Percentiles rank a stretch among this genome's conserved stretches.
Evolutionary conservation across 2,797 vertebrate species (phyloP).

Genomic region (Triplophysa yarkandensis): DNA sequence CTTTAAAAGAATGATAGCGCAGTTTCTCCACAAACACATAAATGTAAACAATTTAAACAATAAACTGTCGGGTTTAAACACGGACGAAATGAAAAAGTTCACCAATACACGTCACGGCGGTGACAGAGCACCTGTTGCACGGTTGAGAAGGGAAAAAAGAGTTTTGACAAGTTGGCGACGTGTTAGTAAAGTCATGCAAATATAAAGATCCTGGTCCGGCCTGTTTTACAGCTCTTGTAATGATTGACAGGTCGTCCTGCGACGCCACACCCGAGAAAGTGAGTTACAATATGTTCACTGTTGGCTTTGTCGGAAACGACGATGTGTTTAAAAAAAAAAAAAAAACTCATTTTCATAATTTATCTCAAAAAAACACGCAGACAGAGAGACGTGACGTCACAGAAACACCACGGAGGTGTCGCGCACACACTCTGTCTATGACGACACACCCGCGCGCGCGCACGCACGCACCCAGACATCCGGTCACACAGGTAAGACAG

Average conservation of each 20-base stretch:
- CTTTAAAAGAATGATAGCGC: too few relatives aligned
- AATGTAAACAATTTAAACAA: too few relatives aligned
- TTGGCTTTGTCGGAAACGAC: neutral
- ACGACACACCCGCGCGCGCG: neutral
- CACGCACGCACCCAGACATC: conserved; percentile 23
- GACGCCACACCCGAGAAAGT: neutral
- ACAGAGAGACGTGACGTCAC: too few relatives aligned
- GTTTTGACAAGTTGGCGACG: neutral
- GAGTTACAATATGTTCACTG: neutral
- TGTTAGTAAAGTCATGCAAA: conserved; percentile 25
- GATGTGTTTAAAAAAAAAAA: neutral
- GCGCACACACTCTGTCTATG: neutral
- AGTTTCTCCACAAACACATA: too few relatives aligned
- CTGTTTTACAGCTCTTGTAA: conserved; percentile 30
- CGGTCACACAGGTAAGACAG: conserved; percentile 53
- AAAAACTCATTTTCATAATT: too few relatives aligned
- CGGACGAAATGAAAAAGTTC: conserved; percentile 12
- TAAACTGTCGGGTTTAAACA: neutral
- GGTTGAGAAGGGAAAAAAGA: too few relatives aligned
- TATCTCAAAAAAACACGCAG: too few relatives aligned
- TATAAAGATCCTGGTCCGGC: neutral
- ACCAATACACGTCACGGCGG: too few relatives aligned
- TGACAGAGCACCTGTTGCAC: conserved; percentile 16
- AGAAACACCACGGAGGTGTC: conserved; percentile 15
- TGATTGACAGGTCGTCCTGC: neutral